A percentile compares a stretch with the other conserved stretches of the same genome.
Conservation (phyloP, 1,140 invertebrate genomes). For the Penaeus indicus region DNA sequence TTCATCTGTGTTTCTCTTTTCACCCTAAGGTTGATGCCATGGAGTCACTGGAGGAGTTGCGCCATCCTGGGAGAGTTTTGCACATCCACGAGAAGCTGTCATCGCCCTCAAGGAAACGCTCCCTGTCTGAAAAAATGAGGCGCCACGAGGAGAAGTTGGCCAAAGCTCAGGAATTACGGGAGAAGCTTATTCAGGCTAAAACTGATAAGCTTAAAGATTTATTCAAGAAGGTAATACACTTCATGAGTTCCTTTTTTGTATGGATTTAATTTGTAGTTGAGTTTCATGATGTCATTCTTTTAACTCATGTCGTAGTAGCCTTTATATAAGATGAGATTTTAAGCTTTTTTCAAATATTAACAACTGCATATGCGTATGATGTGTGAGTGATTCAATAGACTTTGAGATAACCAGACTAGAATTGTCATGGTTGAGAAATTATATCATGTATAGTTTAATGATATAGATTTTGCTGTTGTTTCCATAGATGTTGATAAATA, state of each 20-base stretch:
- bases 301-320: too few relatives aligned
- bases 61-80: constrained; percentile 89
- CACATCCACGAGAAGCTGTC: constrained; percentile 94
- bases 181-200: constrained; percentile 86
- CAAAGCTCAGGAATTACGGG: constrained; percentile 78
- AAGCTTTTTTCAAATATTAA: too few relatives aligned
- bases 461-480: too few relatives aligned
- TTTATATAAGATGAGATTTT: too few relatives aligned
- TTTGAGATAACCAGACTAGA: too few relatives aligned
- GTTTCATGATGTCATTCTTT: too few relatives aligned
- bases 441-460: too few relatives aligned
- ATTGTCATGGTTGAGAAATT: too few relatives aligned
- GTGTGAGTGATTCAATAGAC: too few relatives aligned
- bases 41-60: constrained; percentile 67
- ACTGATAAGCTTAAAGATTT: constrained; percentile 87
- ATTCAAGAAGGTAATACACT: constrained; percentile 78
- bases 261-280: too few relatives aligned
- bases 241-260: not conserved
- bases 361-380: too few relatives aligned
- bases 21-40: constrained; percentile 53
- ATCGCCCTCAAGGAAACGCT: constrained; percentile 87
- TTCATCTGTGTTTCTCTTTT: not conserved
- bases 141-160: constrained; percentile 83
- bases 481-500: too few relatives aligned
- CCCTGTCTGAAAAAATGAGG: constrained; percentile 81